phyloP scores from a whole-genome alignment of 2,888 invertebrate species.

The Halictus quadricinctus region DNA sequence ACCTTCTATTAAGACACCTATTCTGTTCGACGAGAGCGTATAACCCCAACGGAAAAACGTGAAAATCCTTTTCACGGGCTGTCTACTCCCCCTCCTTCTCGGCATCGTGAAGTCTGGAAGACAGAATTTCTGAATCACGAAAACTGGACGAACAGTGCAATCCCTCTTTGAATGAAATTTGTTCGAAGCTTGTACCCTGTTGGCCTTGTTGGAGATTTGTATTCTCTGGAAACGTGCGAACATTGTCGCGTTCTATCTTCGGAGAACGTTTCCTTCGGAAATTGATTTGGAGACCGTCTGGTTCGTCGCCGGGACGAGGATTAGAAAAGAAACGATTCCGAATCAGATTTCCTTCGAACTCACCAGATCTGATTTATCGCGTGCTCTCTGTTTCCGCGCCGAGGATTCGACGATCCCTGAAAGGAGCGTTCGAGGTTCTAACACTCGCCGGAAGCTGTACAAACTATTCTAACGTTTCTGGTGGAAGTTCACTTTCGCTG shows the following conservation, averaged over 20 bases:
- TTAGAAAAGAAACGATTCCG: not conserved
- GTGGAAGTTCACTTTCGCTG: constrained; percentile 47
- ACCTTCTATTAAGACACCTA: constrained; percentile 5
- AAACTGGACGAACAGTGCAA: not conserved
- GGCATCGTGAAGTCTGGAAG: not conserved
- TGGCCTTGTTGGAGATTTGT: not conserved
- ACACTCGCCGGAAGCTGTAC: constrained; percentile 13
- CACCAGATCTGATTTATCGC: not conserved
- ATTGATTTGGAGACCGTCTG: not conserved
- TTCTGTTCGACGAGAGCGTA: constrained; percentile 7
- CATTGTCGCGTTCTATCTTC: too few species aligned
- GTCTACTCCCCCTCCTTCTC: not conserved
- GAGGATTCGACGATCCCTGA: not conserved
- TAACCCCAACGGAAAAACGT: not conserved
- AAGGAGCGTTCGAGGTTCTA: not conserved
- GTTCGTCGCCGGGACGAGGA: not conserved
- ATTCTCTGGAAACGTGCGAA: not conserved
- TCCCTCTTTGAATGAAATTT: not conserved
- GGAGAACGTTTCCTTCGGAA: not conserved
- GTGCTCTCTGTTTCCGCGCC: not conserved
- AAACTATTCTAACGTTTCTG: constrained; percentile 26
- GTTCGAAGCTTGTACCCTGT: not conserved
- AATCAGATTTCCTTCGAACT: not conserved
- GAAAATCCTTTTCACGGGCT: not conserved
- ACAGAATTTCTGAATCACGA: not conserved